A percentile compares a stretch with the other conserved stretches of the same genome.
These are phyloP conservation scores for sheep (Ovis aries) DNA, from an alignment of 2,113 vertebrate genomes.

Conservation along the genomic window ARS-UI_Ramb_v3.0 NC_056057.1:22233501-22234000, in stretches of 20 bases:
- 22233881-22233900: neutral
- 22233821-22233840: neutral
- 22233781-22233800: neutral
- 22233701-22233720: neutral
- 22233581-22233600: no score
- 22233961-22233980: neutral
- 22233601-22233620: no score
- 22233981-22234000: neutral
- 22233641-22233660: neutral
- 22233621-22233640: neutral
- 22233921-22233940: neutral
- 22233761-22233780: neutral
- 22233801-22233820: neutral
- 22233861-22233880: neutral
- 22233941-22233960: neutral
- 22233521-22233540: no score
- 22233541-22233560: no score
- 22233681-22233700: neutral
- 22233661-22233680: neutral
- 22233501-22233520: neutral
- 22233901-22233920: neutral
- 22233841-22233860: neutral
- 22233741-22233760: neutral
- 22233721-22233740: neutral
- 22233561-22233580: no score